phyloP scores from a whole-genome alignment of 2,888 invertebrate species.

The Drosophila phalerata region DNA sequence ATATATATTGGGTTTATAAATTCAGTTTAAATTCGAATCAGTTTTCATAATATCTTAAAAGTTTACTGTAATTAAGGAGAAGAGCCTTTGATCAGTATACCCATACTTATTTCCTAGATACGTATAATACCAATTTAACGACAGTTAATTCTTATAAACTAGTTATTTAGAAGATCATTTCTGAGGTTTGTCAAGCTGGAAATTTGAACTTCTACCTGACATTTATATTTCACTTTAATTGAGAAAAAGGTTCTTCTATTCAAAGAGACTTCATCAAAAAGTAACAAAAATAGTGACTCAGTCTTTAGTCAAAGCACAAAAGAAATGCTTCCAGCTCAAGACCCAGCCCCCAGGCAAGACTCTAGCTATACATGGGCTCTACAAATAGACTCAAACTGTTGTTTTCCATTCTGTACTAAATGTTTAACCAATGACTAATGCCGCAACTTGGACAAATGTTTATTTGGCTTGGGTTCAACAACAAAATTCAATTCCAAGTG shows the following conservation, averaged over 20 bases:
- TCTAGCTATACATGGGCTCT: constrained; percentile 24
- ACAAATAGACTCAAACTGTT: constrained; percentile 33
- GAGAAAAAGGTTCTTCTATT: neutral
- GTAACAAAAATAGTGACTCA: constrained; percentile 24
- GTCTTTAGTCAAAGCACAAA: neutral
- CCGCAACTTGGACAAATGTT: constrained; percentile 52
- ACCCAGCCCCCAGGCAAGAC: constrained; percentile 12
- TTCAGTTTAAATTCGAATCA: too few species aligned
- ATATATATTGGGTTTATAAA: too few species aligned
- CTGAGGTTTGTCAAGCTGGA: too few species aligned
- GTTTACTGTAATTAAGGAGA: too few species aligned
- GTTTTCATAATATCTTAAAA: too few species aligned
- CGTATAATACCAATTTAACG: too few species aligned
- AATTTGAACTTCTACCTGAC: too few species aligned
- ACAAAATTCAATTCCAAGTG: constrained; percentile 64
- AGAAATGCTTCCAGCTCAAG: constrained; percentile 23
- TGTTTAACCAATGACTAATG: constrained; percentile 54
- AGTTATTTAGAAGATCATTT: too few species aligned
- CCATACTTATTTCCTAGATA: too few species aligned
- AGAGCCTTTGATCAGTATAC: too few species aligned
- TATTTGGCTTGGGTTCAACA: constrained; percentile 58
- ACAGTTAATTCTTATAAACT: too few species aligned
- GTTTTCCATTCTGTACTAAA: constrained; percentile 8
- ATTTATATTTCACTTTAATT: neutral
- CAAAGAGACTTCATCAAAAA: neutral